Evolutionary conservation across 2,113 vertebrate species (phyloP).

Genomic region (Gobio gobio): DNA sequence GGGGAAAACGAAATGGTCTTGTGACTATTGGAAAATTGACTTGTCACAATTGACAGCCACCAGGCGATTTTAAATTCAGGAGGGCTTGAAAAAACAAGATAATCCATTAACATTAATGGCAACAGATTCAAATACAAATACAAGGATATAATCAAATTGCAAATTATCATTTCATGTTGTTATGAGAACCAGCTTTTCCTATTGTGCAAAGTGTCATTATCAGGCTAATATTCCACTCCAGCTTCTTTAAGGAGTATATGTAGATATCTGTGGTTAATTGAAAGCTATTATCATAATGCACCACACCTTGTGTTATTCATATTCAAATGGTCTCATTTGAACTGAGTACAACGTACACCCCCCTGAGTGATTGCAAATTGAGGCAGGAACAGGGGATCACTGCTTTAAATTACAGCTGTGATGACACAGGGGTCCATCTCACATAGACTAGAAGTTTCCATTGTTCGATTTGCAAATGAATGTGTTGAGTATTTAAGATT

Average conservation of each 20-base stretch:
- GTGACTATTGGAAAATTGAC: slow-evolving; percentile 68
- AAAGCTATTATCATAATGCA: slow-evolving; percentile 73
- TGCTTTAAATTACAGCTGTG: slow-evolving; percentile 68
- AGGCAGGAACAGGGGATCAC: slow-evolving; percentile 63
- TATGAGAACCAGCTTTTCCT: slow-evolving; percentile 40
- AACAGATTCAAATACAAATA: slow-evolving; percentile 54
- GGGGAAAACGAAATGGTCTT: slow-evolving; percentile 64
- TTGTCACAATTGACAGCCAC: slow-evolving; percentile 65
- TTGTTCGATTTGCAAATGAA: slow-evolving; percentile 31
- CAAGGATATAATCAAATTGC: slow-evolving; percentile 37
- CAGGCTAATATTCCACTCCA: slow-evolving; percentile 57
- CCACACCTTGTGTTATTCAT: slow-evolving; percentile 73
- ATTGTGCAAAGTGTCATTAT: slow-evolving; percentile 55
- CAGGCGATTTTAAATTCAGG: slow-evolving; percentile 68
- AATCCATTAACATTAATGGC: slow-evolving; percentile 70
- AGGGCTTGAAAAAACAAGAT: slow-evolving; percentile 54
- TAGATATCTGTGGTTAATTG: slow-evolving; percentile 70
- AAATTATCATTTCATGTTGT: slow-evolving; percentile 46
- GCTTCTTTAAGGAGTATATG: slow-evolving; percentile 62
- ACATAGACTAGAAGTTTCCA: slow-evolving; percentile 51
- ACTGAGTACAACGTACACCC: slow-evolving; percentile 66
- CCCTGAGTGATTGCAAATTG: slow-evolving; percentile 72
- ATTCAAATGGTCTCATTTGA: slow-evolving; percentile 70
- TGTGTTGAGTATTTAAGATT: slow-evolving; percentile 14
- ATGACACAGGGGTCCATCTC: slow-evolving; percentile 61